Conservation (phyloP, 1,140 invertebrate species). For the Chironomus striatipennis region DNA sequence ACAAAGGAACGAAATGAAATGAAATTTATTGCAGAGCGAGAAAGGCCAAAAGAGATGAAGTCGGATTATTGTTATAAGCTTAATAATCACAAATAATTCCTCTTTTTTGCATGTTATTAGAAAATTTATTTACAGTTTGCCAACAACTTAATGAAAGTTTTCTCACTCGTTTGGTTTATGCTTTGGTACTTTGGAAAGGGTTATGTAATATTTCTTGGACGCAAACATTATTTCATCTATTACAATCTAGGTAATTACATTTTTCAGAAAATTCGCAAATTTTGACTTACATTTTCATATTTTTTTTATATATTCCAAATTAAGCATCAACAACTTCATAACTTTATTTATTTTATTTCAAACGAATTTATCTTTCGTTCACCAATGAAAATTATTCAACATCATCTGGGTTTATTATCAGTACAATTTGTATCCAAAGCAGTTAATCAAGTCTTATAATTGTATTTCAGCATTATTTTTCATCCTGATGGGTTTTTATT, state of each 20-base stretch:
- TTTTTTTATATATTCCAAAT: no score
- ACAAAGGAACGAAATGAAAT: background rate
- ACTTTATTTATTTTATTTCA: background rate
- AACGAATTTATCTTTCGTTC: background rate
- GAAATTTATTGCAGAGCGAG: constrained; percentile 10
- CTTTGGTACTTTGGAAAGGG: background rate
- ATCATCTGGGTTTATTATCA: constrained; percentile 23
- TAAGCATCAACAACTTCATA: no score
- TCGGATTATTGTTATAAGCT: constrained; percentile 22
- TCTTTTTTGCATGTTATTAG: constrained; percentile 1
- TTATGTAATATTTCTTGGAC: no score
- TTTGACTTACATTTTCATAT: background rate
- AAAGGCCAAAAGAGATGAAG: background rate
- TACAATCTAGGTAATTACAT: no score
- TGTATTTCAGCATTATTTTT: constrained; percentile 17
- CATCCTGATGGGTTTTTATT: constrained; percentile 21
- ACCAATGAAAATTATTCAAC: constrained; percentile 10
- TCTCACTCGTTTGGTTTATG: background rate
- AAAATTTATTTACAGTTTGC: background rate
- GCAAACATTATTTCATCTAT: no score
- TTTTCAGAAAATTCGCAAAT: no score
- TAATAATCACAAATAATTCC: constrained; percentile 21
- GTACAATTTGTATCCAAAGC: constrained; percentile 18
- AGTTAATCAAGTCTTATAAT: constrained; percentile 24
- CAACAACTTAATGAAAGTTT: background rate